A percentile compares a stretch with the other conserved stretches of the same genome.
Conservation (phyloP, 2,888 invertebrate species). For the Nomada ferruginata region DNA sequence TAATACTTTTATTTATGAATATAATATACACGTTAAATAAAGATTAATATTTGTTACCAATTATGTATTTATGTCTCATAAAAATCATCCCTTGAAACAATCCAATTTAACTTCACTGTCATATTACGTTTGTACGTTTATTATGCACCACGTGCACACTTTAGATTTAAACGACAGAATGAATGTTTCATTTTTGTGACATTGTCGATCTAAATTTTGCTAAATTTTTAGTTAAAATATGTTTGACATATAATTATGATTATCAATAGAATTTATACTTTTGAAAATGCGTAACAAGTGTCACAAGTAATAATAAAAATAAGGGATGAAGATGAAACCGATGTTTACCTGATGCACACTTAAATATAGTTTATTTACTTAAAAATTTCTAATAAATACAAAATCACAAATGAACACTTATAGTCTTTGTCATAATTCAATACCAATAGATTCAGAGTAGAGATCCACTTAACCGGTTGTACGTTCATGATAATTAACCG, state of each 20-base stretch:
- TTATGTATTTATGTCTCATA: conserved; percentile 42
- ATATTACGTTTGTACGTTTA: background rate
- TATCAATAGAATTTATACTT: background rate
- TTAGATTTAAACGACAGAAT: too few species aligned
- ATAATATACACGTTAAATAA: conserved; percentile 82
- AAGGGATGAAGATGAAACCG: conserved; percentile 26
- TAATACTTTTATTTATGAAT: conserved; percentile 83
- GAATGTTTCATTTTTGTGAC: too few species aligned
- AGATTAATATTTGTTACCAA: conserved; percentile 83
- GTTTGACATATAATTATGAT: background rate
- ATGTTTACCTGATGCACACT: conserved; percentile 78
- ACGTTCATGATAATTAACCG: conserved; percentile 76
- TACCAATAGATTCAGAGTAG: conserved; percentile 76
- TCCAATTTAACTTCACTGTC: conserved; percentile 14
- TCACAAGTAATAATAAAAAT: background rate
- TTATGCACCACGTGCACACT: background rate
- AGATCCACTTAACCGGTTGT: conserved; percentile 74
- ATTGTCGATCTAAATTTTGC: too few species aligned
- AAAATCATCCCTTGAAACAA: conserved; percentile 26
- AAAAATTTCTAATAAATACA: conserved; percentile 84
- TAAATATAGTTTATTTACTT: conserved; percentile 83
- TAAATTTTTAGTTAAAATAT: background rate
- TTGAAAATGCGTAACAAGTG: background rate
- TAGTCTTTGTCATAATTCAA: conserved; percentile 82
- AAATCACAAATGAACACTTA: conserved; percentile 84